Percentiles rank a stretch among this genome's conserved stretches.
These are phyloP conservation scores for Neelides folsomi DNA, from an alignment of 2,888 invertebrate genomes.

Conservation along the genomic window DNA sequence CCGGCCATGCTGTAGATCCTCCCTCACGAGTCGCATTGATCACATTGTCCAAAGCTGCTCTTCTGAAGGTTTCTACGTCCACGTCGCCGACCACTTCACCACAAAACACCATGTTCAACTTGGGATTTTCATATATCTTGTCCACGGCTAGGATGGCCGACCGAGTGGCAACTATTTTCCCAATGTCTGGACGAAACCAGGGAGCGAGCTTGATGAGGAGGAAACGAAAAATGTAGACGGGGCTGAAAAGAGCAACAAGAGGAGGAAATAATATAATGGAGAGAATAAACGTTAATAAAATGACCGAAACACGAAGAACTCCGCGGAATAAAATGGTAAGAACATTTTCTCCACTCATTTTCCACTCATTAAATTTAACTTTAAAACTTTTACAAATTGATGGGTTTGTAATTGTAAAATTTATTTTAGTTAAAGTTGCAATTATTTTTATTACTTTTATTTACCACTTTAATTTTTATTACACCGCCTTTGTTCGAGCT, in stretches of 20 bases:
- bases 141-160: slow-evolving; percentile 11
- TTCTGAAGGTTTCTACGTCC: background rate
- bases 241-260: slow-evolving; percentile 1
- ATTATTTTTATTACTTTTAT: no score
- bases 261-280: background rate
- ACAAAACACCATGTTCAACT: slow-evolving; percentile 11
- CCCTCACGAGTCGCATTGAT: slow-evolving; percentile 12
- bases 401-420: no score
- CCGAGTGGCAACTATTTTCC: slow-evolving; percentile 9
- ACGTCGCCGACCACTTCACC: slow-evolving; percentile 9
- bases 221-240: slow-evolving; percentile 8
- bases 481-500: no score
- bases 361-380: no score
- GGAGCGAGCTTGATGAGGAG: background rate
- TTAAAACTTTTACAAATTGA: no score
- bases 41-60: slow-evolving; percentile 7
- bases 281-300: slow-evolving; percentile 5
- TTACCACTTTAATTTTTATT: no score
- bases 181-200: slow-evolving; percentile 11
- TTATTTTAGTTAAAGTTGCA: no score
- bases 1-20: slow-evolving; percentile 13
- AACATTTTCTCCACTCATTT: no score
- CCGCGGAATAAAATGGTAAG: no score
- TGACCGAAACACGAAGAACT: no score
- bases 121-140: slow-evolving; percentile 9